Evolutionary conservation across 1,140 invertebrate species (phyloP).

Genomic region (Conus ventricosus): DNA sequence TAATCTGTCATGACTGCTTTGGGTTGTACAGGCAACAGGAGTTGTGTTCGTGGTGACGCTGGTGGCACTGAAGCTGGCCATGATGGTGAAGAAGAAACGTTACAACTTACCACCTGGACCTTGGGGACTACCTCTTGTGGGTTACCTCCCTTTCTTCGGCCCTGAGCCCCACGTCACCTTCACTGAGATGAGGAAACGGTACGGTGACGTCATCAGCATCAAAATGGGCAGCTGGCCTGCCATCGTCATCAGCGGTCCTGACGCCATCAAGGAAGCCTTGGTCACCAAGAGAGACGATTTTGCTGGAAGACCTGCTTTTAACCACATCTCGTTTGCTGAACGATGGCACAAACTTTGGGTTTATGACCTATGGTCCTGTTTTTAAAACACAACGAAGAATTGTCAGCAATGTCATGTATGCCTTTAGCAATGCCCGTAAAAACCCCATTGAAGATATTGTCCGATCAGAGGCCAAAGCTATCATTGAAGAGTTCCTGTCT

Average conservation of each 20-base stretch:
- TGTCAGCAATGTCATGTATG: slow-evolving; percentile 39
- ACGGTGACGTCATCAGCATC: slow-evolving; percentile 58
- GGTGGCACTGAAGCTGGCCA: slow-evolving; percentile 6
- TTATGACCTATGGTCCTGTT: slow-evolving; percentile 24
- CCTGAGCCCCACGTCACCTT: slow-evolving; percentile 42
- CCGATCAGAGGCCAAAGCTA: slow-evolving; percentile 35
- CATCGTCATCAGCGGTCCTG: slow-evolving; percentile 52
- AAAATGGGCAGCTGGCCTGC: slow-evolving; percentile 52
- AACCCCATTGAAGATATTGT: slow-evolving; percentile 41
- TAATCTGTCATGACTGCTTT: too few species aligned
- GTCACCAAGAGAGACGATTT: slow-evolving; percentile 49
- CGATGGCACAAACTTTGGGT: slow-evolving; percentile 37
- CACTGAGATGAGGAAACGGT: slow-evolving; percentile 32
- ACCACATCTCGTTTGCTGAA: slow-evolving; percentile 38
- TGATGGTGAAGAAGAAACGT: neutral
- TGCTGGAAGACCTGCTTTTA: slow-evolving; percentile 52
- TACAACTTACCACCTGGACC: slow-evolving; percentile 57
- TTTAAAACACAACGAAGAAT: slow-evolving; percentile 45
- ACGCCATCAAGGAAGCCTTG: slow-evolving; percentile 49
- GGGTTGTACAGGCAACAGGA: neutral
- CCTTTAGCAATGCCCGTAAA: slow-evolving; percentile 40
- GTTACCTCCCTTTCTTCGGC: slow-evolving; percentile 58
- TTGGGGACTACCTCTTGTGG: slow-evolving; percentile 57
- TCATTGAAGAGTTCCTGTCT: slow-evolving; percentile 37
- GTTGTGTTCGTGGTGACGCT: slow-evolving; percentile 18